Evolutionary conservation across 2,888 invertebrate species (phyloP), one percentile per base, ranked within the genome.

Genomic region (Agrenia bidenticulata): DNA sequence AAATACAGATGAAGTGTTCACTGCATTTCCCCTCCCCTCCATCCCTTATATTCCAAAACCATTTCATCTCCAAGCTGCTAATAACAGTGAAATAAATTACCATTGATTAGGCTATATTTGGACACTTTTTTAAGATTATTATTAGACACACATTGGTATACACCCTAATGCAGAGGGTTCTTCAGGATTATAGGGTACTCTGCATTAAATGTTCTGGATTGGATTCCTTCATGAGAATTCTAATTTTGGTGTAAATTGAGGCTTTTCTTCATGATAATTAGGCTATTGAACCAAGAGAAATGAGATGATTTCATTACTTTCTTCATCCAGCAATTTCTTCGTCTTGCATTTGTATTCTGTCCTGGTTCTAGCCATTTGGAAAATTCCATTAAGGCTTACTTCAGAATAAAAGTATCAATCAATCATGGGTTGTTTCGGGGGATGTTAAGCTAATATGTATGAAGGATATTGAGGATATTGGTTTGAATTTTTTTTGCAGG

Each of bases 401-500:
- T n/a, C n/a, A n/a, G n/a, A 32, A 32, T 32, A 32, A 32, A 4
- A 32, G 32, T 32, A 32, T 32, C 32, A 4, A 32, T 32, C 32
- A 32, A 32, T 32, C 32, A 32, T 32, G 5, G n/a, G 32, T 32
- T 11, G 32, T 32, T 32, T 11, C 11, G 11, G 32, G 32, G 32
- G 11, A 32, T 32, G 4, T 32, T 32, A 32, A 32, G 32, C n/a
- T n/a, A n/a, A n/a, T n/a, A 57, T 41, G 41, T 26, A 45, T 21
- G 39, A 45, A 58, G 45, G 26, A 49, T 26, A 49, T 49, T 49
- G 45, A 58, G 21, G 45, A 45, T 49, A 19, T 49, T 21, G 4
- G 17, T 19, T n/a, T 51, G 21, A 1, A 21, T 4, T 58, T 19
- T n/a, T n/a, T n/a, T n/a, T n/a, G n/a, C 69, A 76, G 76, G 76